These are phyloP conservation scores for Meriones psammophilus DNA, from an alignment of 2,797 vertebrate species.

Conservation along the genomic window DNA sequence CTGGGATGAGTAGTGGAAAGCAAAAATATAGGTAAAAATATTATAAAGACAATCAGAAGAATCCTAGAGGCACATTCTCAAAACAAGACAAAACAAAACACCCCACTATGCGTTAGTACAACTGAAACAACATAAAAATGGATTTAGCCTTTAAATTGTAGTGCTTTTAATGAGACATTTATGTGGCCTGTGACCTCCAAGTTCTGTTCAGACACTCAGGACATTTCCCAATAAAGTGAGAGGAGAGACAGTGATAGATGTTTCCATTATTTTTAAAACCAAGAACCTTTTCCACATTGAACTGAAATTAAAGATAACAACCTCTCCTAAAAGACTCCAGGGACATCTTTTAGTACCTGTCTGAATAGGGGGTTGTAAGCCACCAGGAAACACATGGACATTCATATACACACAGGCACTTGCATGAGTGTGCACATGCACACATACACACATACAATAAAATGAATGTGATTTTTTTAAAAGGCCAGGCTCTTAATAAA, in stretches of 20 bases:
- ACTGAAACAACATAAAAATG: slow-evolving; percentile 6
- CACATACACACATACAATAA: too few relatives aligned
- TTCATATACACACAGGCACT: background rate
- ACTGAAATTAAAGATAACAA: slow-evolving; percentile 27
- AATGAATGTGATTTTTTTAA: background rate
- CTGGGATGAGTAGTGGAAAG: slow-evolving; percentile 39
- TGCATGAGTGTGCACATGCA: too few relatives aligned
- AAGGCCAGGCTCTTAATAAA: background rate
- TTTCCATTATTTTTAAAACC: slow-evolving; percentile 15
- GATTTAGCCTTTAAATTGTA: slow-evolving; percentile 49
- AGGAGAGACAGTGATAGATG: background rate
- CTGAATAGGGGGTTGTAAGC: background rate
- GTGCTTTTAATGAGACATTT: slow-evolving; percentile 47
- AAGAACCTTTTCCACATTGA: background rate
- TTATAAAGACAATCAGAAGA: slow-evolving; percentile 15
- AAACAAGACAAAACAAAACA: background rate
- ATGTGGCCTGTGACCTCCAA: slow-evolving; percentile 14
- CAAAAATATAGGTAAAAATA: slow-evolving; percentile 8
- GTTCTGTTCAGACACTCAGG: background rate
- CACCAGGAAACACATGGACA: background rate
- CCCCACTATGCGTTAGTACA: background rate
- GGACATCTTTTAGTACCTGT: slow-evolving; percentile 6
- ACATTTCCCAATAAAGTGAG: slow-evolving; percentile 13
- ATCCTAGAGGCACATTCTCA: background rate
- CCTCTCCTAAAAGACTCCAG: background rate